Percentiles rank a stretch among this genome's conserved stretches.
Conservation (phyloP, 2,888 invertebrate species). For the Cephalotes varians region DNA sequence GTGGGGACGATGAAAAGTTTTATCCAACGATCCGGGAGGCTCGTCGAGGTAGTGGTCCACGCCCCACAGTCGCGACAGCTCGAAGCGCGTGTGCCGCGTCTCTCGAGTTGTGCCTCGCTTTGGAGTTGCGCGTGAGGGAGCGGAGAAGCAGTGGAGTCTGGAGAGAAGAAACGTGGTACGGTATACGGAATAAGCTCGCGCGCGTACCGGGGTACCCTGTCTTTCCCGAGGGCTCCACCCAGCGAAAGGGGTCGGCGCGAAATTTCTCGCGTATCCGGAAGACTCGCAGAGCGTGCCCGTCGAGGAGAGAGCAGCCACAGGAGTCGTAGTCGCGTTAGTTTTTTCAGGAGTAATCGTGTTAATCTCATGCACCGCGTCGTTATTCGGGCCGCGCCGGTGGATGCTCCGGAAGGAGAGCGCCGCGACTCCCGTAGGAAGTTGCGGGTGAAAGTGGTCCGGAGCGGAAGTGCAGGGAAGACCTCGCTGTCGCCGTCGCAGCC, state of each 20-base stretch:
- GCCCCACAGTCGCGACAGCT: constrained; percentile 84
- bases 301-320: not conserved
- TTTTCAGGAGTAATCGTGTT: constrained; percentile 7
- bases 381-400: constrained; percentile 28
- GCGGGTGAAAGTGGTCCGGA: constrained; percentile 34
- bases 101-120: constrained; percentile 53
- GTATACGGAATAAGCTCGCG: constrained; percentile 22
- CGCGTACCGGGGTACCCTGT: constrained; percentile 16
- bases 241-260: constrained; percentile 30
- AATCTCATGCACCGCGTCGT: constrained; percentile 17
- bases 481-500: not conserved
- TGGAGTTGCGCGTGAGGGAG: constrained; percentile 50
- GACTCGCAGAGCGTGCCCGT: constrained; percentile 14
- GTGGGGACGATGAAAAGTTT: constrained; percentile 76
- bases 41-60: constrained; percentile 85
- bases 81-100: constrained; percentile 65
- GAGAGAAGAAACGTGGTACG: constrained; percentile 30
- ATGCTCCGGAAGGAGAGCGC: constrained; percentile 10
- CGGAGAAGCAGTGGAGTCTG: not conserved
- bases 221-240: constrained; percentile 51
- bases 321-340: not conserved
- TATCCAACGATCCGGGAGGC: constrained; percentile 85
- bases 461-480: constrained; percentile 8
- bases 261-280: constrained; percentile 6
- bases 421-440: constrained; percentile 3